phyloP scores from a whole-genome alignment of 1,140 invertebrate species.

The Protaetia brevitarsis region DNA sequence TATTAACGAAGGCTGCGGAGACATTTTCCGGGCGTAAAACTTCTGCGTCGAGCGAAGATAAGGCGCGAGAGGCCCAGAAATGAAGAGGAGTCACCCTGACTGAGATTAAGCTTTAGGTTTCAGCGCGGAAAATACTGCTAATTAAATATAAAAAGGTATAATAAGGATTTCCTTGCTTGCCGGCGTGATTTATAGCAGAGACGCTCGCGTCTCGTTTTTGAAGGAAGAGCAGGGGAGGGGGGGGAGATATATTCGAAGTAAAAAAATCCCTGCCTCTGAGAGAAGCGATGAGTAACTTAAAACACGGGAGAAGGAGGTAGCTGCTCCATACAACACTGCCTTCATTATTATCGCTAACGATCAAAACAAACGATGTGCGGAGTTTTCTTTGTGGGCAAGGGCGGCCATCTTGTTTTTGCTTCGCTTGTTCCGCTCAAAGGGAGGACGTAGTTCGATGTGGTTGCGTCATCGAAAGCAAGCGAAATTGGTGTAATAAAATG shows the following conservation, averaged over 20 bases:
- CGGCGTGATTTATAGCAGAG: no score
- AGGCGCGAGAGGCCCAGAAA: no score
- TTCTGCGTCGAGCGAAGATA: neutral
- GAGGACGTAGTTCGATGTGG: conserved; percentile 30
- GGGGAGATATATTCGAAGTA: no score
- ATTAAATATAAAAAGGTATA: no score
- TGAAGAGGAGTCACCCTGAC: no score
- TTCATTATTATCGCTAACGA: conserved; percentile 39
- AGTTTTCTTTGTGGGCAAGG: conserved; percentile 37
- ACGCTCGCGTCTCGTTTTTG: no score
- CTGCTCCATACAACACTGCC: no score
- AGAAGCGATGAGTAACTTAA: neutral
- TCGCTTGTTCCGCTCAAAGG: conserved; percentile 27
- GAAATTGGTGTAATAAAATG: neutral
- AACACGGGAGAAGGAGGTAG: no score
- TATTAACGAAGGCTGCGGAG: conserved; percentile 31
- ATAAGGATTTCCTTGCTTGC: no score
- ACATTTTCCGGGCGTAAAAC: conserved; percentile 15
- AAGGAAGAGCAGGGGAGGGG: no score
- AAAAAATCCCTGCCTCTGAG: neutral
- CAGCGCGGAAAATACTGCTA: no score
- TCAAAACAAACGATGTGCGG: conserved; percentile 43
- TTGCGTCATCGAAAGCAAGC: neutral
- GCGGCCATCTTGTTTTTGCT: conserved; percentile 40
- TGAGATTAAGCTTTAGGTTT: no score